Percentiles rank a stretch among this genome's conserved stretches.
These are phyloP conservation scores for Diadumene lineata DNA, from an alignment of 92 coral and sea anemone genomes.

Conservation along the genomic window DNA sequence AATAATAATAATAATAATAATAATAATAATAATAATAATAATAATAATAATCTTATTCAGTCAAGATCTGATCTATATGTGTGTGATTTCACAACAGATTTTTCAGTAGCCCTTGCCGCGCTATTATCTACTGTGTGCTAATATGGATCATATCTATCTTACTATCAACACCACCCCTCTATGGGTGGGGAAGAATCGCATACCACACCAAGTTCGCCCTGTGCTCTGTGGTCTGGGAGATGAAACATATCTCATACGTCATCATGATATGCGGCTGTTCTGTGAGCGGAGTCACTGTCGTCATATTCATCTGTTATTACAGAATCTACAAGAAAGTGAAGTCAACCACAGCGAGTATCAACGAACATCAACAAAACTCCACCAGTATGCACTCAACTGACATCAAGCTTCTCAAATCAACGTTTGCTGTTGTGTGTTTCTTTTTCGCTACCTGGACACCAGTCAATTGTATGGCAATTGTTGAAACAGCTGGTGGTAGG, in stretches of 20 bases:
- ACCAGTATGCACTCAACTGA: constrained; percentile 32
- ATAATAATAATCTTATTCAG: no score
- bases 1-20: no score
- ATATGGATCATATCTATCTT: no score
- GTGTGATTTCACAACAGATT: no score
- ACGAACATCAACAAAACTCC: constrained; percentile 16
- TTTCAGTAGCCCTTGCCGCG: no score
- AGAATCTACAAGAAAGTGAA: constrained; percentile 41
- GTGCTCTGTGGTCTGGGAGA: constrained; percentile 49
- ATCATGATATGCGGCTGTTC: constrained; percentile 29
- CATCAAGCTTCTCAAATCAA: constrained; percentile 44
- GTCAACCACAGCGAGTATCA: constrained; percentile 23
- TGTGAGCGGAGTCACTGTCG: constrained; percentile 18
- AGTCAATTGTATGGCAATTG: constrained; percentile 31
- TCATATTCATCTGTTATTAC: constrained; percentile 41
- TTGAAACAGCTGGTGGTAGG: constrained; percentile 37
- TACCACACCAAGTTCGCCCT: constrained; percentile 39
- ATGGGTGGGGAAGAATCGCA: no score
- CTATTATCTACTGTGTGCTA: no score
- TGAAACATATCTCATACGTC: constrained; percentile 51
- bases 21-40: no score
- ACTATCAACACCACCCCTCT: no score
- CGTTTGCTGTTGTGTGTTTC: constrained; percentile 71
- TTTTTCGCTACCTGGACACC: constrained; percentile 67
- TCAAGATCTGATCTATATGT: no score